phyloP scores from a whole-genome alignment of 2,888 invertebrate species.

The Leuctra nigra region DNA sequence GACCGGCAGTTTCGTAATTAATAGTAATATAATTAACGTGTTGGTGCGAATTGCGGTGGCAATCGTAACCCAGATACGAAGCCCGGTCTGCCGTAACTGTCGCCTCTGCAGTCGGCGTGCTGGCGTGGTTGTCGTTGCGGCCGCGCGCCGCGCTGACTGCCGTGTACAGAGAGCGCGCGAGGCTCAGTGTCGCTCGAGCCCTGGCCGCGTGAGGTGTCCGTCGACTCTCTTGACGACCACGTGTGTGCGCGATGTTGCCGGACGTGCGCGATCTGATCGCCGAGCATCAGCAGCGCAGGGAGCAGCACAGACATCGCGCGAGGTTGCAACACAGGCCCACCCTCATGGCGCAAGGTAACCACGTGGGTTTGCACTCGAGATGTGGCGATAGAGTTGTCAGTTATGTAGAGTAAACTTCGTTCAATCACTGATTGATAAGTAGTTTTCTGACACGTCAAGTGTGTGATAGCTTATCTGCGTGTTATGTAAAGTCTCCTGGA shows the following conservation, averaged over 20 bases:
- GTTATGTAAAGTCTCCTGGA: no score
- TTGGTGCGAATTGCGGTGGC: neutral
- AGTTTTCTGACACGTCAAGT: no score
- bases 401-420: no score
- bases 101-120: neutral
- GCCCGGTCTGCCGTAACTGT: no score
- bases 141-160: constrained; percentile 1
- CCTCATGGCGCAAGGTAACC: constrained; percentile 9
- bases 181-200: neutral
- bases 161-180: neutral
- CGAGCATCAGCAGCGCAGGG: neutral
- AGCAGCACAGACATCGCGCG: constrained; percentile 3
- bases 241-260: constrained; percentile 6
- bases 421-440: no score
- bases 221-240: no score
- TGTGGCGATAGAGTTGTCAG: neutral
- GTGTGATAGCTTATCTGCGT: no score
- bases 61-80: no score
- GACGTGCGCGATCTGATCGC: neutral
- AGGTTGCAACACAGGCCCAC: constrained; percentile 9
- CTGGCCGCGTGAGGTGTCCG: neutral
- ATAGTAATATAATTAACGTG: constrained; percentile 7
- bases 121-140: neutral
- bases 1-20: neutral
- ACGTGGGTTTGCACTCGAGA: no score